phyloP scores from a whole-genome alignment of 2,113 vertebrate genomes.

The Sus scrofa region DNA sequence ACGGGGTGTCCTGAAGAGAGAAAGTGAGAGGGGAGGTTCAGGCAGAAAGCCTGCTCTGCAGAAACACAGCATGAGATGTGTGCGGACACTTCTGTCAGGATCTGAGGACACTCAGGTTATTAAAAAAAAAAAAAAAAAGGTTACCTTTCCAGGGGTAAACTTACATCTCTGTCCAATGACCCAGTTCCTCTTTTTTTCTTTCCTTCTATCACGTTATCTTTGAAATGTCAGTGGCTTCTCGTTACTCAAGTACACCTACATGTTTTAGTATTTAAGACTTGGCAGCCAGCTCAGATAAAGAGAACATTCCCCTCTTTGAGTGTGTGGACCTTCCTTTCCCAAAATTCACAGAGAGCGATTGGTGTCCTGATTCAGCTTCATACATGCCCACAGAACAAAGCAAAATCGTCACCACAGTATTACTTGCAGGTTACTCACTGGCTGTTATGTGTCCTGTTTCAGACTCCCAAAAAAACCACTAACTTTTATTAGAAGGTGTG shows the following conservation, averaged over 20 bases:
- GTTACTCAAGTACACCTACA: slow-evolving; percentile 49
- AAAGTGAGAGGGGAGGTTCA: slow-evolving; percentile 36
- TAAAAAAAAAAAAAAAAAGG: background rate
- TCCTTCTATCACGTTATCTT: background rate
- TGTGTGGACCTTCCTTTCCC: slow-evolving; percentile 74
- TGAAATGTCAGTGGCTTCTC: slow-evolving; percentile 51
- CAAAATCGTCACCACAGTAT: slow-evolving; percentile 83
- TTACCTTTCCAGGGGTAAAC: background rate
- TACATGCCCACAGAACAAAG: slow-evolving; percentile 84
- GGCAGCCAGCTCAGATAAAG: slow-evolving; percentile 73
- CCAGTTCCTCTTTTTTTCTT: background rate
- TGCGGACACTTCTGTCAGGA: background rate
- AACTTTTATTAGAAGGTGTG: slow-evolving; percentile 75
- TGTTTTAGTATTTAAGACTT: slow-evolving; percentile 81
- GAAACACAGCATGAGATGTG: background rate
- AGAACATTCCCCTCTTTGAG: slow-evolving; percentile 72
- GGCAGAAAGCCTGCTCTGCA: slow-evolving; percentile 27
- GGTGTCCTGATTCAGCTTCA: slow-evolving; percentile 67
- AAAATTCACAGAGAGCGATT: slow-evolving; percentile 70
- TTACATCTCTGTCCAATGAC: background rate
- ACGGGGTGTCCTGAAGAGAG: slow-evolving; percentile 72
- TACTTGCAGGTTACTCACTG: slow-evolving; percentile 83
- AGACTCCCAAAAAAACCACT: slow-evolving; percentile 83
- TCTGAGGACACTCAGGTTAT: background rate
- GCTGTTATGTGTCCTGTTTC: slow-evolving; percentile 72